Conservation (phyloP, 2,888 invertebrate species). For the Omphaloscelis lunosa region DNA sequence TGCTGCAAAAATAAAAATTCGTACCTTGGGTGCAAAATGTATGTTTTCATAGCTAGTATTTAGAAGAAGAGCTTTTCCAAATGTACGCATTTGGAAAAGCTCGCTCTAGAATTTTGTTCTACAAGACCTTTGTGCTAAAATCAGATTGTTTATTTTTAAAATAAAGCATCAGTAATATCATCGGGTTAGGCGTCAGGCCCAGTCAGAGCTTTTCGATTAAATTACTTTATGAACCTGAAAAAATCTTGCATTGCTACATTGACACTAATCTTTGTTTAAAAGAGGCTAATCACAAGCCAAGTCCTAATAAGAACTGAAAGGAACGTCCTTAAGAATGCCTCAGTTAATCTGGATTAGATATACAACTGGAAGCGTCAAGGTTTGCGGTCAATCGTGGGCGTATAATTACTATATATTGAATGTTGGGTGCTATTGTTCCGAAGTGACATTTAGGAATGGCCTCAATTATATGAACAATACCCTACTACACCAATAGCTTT, state of each 20-base stretch:
- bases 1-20: too few species aligned
- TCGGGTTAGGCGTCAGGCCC: too few species aligned
- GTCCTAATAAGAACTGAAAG: constrained; percentile 47
- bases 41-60: background rate
- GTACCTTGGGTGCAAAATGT: background rate
- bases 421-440: constrained; percentile 63
- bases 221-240: background rate
- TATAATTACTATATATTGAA: constrained; percentile 66
- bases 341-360: constrained; percentile 62
- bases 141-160: background rate
- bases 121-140: background rate
- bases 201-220: background rate
- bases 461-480: constrained; percentile 64
- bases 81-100: background rate
- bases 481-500: background rate
- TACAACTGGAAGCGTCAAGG: constrained; percentile 64
- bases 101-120: background rate
- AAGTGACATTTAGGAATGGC: constrained; percentile 66
- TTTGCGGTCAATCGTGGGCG: constrained; percentile 65
- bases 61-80: background rate
- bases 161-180: background rate
- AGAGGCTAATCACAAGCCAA: constrained; percentile 15
- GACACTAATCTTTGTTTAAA: constrained; percentile 12
- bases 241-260: background rate
- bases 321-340: constrained; percentile 49